Base-by-base conservation (phyloP, 2,113 vertebrate genomes). In the Apeltes quadracus region DNA sequence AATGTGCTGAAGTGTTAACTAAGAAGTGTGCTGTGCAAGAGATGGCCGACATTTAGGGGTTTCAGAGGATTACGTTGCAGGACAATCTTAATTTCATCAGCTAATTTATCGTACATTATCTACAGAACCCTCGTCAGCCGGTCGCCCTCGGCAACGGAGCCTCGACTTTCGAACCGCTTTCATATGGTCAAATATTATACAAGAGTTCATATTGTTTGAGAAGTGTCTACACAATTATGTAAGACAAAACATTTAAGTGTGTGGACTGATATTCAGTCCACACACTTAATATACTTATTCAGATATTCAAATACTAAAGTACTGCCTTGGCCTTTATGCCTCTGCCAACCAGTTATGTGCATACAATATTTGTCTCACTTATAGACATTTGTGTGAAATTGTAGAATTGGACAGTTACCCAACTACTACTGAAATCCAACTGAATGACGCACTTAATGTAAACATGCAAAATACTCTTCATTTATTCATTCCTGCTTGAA, bases 61-160 rank as follows among this genome's bases (percentile, higher is more conserved):
- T 58, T 70, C 29, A 55, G 38, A 65, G 67, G 69, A 81, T 83
- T 72, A 81, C 65, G 70, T 77, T 53, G 44, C 15, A 8, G 72
- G 64, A 58, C 75, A 43, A 84, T 69, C 65, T 70, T 75, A 58
- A 81, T 88, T 85, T 84, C 63, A 80, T 86, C 79, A 84, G 77
- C 59, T 72, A 56, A 80, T 76, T 77, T 80, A 70, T 67, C 71
- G 83, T 57, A 71, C 54, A 76, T 78, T 56, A 67, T 68, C 44
- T 11, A 54, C 22, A 22, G 69, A 25, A 38, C 22, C 69, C 18
- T 14, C 55, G 59, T 44, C 41, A 64, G 62, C 51, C 55, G 29
- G 25, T 46, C 39, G 57, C 76, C 79, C 20, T 67, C 25, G 9
- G 69, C 64, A 61, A 44, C n/a, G 9, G 27, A 32, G 50, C 62